Conservation (phyloP, 2,113 vertebrate genomes). For the Pachyramphus minor region DNA sequence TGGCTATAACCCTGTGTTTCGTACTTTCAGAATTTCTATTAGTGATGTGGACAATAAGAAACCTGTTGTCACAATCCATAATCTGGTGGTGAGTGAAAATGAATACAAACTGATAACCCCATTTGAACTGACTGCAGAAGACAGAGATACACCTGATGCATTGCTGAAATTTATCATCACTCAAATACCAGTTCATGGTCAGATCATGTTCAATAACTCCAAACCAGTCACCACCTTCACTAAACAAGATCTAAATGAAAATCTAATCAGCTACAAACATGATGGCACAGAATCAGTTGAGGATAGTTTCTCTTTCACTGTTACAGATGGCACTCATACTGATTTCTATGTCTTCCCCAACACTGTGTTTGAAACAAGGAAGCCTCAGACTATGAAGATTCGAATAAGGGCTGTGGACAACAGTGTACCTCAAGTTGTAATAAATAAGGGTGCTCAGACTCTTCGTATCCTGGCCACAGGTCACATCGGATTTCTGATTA, state of each 20-base stretch:
- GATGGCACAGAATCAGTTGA: constrained; percentile 85
- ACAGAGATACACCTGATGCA: constrained; percentile 85
- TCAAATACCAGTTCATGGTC: constrained; percentile 87
- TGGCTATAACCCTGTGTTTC: constrained; percentile 91
- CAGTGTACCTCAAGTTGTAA: constrained; percentile 82
- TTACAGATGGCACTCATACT: constrained; percentile 91
- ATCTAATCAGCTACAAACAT: constrained; percentile 92
- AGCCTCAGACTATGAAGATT: constrained; percentile 90
- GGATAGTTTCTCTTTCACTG: constrained; percentile 93
- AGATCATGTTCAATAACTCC: constrained; percentile 85
- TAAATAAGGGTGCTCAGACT: constrained; percentile 87
- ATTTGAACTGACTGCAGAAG: constrained; percentile 91
- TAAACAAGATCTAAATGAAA: constrained; percentile 93
- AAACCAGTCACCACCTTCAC: constrained; percentile 81
- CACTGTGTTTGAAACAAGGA: constrained; percentile 86
- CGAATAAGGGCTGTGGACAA: constrained; percentile 84
- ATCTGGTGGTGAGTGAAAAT: constrained; percentile 82
- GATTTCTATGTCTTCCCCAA: constrained; percentile 95
- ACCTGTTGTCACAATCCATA: constrained; percentile 86
- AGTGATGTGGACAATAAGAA: constrained; percentile 95
- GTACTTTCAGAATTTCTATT: constrained; percentile 93
- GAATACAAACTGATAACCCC: constrained; percentile 92
- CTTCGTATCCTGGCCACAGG: constrained; percentile 81
- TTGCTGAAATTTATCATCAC: constrained; percentile 86
- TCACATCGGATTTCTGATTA: constrained; percentile 86